These are phyloP conservation scores for Lathamus discolor DNA, from an alignment of 2,113 vertebrate genomes.

Conservation along the genomic window DNA sequence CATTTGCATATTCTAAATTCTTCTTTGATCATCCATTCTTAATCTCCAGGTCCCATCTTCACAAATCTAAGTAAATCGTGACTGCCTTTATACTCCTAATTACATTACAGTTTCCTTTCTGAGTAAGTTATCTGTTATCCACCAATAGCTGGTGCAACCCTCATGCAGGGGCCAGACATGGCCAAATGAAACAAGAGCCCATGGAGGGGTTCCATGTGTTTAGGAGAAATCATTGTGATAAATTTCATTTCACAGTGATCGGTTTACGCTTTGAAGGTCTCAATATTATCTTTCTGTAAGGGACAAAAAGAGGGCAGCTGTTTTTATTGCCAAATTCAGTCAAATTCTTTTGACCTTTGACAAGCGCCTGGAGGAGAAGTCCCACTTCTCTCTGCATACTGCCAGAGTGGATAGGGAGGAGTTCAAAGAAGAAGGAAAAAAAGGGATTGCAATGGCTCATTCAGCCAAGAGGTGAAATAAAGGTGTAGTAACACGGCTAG, in stretches of 20 bases:
- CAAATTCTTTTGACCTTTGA: neutral
- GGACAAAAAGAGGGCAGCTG: neutral
- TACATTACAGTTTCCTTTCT: neutral
- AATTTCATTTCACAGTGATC: neutral
- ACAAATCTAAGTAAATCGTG: neutral
- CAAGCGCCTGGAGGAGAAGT: neutral
- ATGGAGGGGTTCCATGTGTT: neutral
- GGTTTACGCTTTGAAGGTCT: neutral
- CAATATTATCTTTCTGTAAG: neutral
- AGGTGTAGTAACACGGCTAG: neutral
- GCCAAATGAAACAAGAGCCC: neutral
- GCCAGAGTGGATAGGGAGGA: neutral
- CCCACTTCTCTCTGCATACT: neutral
- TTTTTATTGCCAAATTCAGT: neutral
- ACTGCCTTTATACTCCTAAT: neutral
- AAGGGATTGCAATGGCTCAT: neutral
- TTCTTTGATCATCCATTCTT: neutral
- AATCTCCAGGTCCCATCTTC: neutral
- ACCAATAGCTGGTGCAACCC: neutral
- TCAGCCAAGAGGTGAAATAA: neutral
- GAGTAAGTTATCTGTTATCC: neutral
- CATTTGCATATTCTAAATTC: neutral
- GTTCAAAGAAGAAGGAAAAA: neutral
- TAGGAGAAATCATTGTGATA: neutral
- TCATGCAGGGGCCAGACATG: rapidly evolving